phyloP scores from a whole-genome alignment of 2,888 invertebrate genomes.

The Caenorhabditis wallacei region DNA sequence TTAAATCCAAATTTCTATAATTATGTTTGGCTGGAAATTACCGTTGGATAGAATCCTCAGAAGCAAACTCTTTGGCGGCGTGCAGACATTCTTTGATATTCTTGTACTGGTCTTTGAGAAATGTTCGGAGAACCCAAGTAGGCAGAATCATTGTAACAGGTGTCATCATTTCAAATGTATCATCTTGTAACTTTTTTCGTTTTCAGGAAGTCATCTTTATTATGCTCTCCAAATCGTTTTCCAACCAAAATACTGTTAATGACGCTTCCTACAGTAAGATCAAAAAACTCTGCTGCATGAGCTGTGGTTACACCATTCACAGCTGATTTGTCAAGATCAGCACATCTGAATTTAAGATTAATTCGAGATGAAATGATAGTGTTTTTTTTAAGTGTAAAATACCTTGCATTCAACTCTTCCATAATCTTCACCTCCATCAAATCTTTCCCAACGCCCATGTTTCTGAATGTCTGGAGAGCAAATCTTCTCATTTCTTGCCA shows the following conservation, averaged over 20 bases:
- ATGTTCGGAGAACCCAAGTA: conserved; percentile 31
- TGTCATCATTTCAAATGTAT: conserved; percentile 22
- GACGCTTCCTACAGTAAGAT: conserved; percentile 47
- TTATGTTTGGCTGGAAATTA: background rate
- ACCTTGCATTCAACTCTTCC: conserved; percentile 62
- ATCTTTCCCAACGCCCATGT: conserved; percentile 66
- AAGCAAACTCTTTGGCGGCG: conserved; percentile 14
- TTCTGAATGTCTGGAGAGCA: conserved; percentile 58
- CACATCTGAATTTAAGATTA: no score
- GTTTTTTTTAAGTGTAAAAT: no score
- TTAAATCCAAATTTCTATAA: background rate
- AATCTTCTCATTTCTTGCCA: conserved; percentile 66
- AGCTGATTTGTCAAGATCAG: background rate
- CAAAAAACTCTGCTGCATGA: background rate
- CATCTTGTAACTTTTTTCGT: conserved; percentile 37
- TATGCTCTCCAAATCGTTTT: conserved; percentile 41
- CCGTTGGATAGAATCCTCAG: conserved; percentile 22
- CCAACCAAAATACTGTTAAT: conserved; percentile 60
- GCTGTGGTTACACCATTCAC: background rate
- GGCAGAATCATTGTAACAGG: conserved; percentile 31
- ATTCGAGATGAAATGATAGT: no score
- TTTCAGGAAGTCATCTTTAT: conserved; percentile 29
- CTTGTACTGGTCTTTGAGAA: conserved; percentile 21
- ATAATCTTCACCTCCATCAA: conserved; percentile 64
- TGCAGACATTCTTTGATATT: background rate